Conservation (phyloP, 1,140 invertebrate species). For the Zaprionus nigranus region DNA sequence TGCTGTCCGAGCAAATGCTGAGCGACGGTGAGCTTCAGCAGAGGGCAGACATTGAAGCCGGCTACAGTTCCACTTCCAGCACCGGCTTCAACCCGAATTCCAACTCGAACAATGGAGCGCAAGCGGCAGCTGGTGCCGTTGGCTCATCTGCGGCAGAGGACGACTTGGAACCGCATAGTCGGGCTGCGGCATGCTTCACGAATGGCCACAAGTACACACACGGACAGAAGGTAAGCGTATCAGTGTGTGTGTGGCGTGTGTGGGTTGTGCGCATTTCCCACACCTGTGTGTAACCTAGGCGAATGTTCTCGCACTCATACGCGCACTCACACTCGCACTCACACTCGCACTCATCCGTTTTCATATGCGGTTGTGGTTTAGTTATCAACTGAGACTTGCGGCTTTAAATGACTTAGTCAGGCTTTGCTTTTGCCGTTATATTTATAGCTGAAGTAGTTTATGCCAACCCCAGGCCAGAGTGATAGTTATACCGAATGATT, state of each 20-base stretch:
- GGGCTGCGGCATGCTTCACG: slow-evolving; percentile 78
- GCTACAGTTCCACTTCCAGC: slow-evolving; percentile 27
- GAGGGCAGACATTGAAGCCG: slow-evolving; percentile 37
- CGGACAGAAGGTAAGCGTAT: slow-evolving; percentile 77
- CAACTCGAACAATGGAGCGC: slow-evolving; percentile 13
- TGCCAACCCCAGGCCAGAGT: not conserved
- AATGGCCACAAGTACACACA: slow-evolving; percentile 81
- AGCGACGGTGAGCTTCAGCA: slow-evolving; percentile 67
- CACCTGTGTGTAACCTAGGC: slow-evolving; percentile 23
- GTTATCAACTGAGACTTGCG: slow-evolving; percentile 9
- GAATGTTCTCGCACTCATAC: slow-evolving; percentile 2
- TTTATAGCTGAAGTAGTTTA: slow-evolving; percentile 19
- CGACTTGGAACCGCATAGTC: slow-evolving; percentile 77
- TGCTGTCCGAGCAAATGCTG: slow-evolving; percentile 81
- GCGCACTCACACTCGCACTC: not conserved
- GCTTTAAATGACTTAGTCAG: slow-evolving; percentile 19
- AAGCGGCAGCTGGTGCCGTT: slow-evolving; percentile 14
- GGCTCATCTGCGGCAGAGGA: slow-evolving; percentile 53
- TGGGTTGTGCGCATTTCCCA: slow-evolving; percentile 18
- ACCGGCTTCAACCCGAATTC: slow-evolving; percentile 24
- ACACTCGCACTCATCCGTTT: slow-evolving; percentile 8
- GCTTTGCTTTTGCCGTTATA: slow-evolving; percentile 22
- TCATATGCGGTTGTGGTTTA: slow-evolving; percentile 40
- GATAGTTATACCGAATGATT: not conserved
- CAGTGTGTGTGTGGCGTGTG: not conserved